These are phyloP conservation scores for Sphecodes monilicornis DNA, from an alignment of 2,888 invertebrate genomes.

Conservation along the genomic window DNA sequence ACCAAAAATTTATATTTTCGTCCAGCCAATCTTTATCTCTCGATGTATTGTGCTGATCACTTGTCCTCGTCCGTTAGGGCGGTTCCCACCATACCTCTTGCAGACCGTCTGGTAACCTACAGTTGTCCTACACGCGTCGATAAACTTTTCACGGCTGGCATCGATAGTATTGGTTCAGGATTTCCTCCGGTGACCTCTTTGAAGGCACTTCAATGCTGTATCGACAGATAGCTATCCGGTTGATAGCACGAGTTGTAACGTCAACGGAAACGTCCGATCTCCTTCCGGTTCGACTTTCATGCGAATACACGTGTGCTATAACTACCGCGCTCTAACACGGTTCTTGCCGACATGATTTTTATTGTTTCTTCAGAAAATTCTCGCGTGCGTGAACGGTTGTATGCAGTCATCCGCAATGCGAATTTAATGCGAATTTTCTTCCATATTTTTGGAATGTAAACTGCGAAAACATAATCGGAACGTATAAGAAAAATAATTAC, in stretches of 20 bases:
- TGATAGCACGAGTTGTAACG: neutral
- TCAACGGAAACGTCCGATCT: no score
- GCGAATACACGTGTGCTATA: neutral
- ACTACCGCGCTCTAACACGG: neutral
- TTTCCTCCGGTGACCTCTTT: neutral
- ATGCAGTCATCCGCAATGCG: no score
- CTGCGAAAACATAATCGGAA: no score
- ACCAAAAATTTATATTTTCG: no score
- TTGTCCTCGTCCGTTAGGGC: neutral
- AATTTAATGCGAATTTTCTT: no score
- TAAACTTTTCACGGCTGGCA: slow-evolving; percentile 4
- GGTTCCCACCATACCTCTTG: neutral
- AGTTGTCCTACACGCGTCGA: neutral
- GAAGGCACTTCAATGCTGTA: neutral
- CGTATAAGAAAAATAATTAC: no score
- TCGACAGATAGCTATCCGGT: neutral
- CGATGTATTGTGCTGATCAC: neutral
- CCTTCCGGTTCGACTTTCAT: neutral
- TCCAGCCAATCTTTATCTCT: no score
- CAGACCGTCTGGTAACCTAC: neutral
- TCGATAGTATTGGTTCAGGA: neutral
- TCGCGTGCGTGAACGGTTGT: no score
- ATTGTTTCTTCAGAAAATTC: neutral
- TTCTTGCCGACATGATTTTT: neutral
- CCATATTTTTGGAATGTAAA: no score